Evolutionary conservation across 2,113 vertebrate genomes (phyloP).

Genomic region (Neodon shergylaensis): DNA sequence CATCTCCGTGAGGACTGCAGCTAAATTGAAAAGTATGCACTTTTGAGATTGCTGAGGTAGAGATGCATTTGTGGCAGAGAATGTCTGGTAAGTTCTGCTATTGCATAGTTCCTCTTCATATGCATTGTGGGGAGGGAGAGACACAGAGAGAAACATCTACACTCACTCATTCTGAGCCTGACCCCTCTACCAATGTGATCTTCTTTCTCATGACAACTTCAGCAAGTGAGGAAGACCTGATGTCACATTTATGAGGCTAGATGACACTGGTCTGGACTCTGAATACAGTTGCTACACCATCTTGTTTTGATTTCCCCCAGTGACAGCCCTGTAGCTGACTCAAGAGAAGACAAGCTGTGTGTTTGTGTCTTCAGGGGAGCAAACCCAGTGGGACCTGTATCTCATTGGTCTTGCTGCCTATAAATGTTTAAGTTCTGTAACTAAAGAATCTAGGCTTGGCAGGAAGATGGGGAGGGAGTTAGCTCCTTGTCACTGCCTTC

Average conservation of each 20-base stretch:
- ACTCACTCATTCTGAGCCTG: neutral
- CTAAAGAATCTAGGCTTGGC: neutral
- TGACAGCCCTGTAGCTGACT: neutral
- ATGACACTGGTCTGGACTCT: neutral
- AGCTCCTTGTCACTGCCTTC: rapidly evolving
- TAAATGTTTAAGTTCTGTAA: neutral
- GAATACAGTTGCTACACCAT: neutral
- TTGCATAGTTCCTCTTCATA: neutral
- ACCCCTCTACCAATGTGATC: neutral
- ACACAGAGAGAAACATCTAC: neutral
- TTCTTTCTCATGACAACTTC: neutral
- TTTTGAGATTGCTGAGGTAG: slow-evolving; percentile 40
- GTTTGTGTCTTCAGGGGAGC: neutral
- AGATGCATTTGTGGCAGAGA: neutral
- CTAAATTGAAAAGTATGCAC: slow-evolving; percentile 47
- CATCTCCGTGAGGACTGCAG: slow-evolving; percentile 16
- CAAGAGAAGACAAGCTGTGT: neutral
- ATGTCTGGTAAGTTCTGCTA: neutral
- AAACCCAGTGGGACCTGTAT: neutral
- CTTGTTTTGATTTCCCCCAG: neutral
- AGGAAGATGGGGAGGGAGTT: neutral
- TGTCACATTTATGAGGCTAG: neutral
- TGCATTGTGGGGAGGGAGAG: neutral
- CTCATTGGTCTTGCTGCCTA: neutral
- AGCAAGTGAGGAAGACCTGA: neutral